Conservation (phyloP, 1,140 invertebrate genomes). For the Penaeus chinensis region DNA sequence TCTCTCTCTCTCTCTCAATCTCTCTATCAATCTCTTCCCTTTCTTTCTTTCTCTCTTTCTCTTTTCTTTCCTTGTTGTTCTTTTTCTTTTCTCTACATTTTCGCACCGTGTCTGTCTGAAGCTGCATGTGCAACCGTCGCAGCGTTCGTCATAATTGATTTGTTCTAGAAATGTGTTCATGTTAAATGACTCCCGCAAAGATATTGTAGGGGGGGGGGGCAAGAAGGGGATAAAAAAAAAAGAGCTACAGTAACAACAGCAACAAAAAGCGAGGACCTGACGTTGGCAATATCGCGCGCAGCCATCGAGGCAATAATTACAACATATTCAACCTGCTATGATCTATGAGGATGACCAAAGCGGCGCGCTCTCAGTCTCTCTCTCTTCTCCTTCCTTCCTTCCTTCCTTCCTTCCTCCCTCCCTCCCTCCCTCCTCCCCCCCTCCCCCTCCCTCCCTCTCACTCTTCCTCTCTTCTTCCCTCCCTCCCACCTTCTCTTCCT, state of each 20-base stretch:
- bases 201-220: background rate
- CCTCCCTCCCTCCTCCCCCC: too few relatives aligned
- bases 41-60: too few relatives aligned
- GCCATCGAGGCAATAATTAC: slow-evolving; percentile 55
- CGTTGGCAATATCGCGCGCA: slow-evolving; percentile 44
- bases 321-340: slow-evolving; percentile 50
- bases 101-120: too few relatives aligned
- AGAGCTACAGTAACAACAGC: background rate
- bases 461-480: background rate
- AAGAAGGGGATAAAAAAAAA: background rate
- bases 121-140: too few relatives aligned
- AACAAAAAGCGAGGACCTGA: slow-evolving; percentile 38
- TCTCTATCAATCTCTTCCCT: too few relatives aligned
- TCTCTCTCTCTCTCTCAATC: too few relatives aligned
- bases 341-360: slow-evolving; percentile 44
- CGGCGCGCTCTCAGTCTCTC: slow-evolving; percentile 24
- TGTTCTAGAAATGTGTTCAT: too few relatives aligned
- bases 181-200: background rate
- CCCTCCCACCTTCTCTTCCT: too few relatives aligned
- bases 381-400: slow-evolving; percentile 25
- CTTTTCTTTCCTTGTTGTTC: too few relatives aligned
- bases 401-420: background rate
- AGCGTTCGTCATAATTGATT: too few relatives aligned
- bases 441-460: too few relatives aligned
- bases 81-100: too few relatives aligned